Evolutionary conservation across 2,888 invertebrate species (phyloP), one percentile per base, ranked within the genome.

Genomic region (Nysson spinosus): DNA sequence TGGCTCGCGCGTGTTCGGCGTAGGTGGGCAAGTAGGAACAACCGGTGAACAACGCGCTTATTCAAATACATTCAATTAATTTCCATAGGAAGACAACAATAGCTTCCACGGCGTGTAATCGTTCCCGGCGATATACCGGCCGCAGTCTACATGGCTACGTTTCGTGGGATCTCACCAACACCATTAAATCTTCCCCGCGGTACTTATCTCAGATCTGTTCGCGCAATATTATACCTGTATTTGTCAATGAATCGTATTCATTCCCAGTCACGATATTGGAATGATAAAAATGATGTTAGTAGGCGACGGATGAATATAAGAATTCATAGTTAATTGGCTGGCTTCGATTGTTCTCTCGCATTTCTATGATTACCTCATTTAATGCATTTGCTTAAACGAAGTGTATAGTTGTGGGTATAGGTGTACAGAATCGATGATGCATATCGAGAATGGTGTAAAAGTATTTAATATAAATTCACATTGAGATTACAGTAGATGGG

Each of bases 61-160:
- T 85, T 85, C 83, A 85, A 86, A 85, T 86, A 82, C 83, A 84
- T 85, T 85, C 84, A 82, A 86, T 86, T 85, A 85, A 86, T 85
- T 85, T 85, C 84, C 85, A 85, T 85, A 83, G 83, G 77, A 79
- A 78, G 83, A 83, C 83, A 85, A 85, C 84, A 85, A 85, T 85
- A 83, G 83, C 71, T 69, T 61, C 72, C 60, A 72, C 70, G 60
- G 20, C 75, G 69, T 76, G 74, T 74, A 73, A 74, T 77, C 74
- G 77, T 67, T 64, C 56, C 46, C 55, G 60, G 47, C 70, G 71
- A 71, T 75, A 60, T 44, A 58, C 63, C 52, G 52, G 39, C 17
- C 19, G n/a, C 24, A 47, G 19, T 28, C 14, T 24, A 39, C 30
- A 52, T 60, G 55, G 50, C 63, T 66, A 44, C 52, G 62, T 75